phyloP scores from a whole-genome alignment of 2,797 vertebrate species.

The Tolypeutes matacus region DNA sequence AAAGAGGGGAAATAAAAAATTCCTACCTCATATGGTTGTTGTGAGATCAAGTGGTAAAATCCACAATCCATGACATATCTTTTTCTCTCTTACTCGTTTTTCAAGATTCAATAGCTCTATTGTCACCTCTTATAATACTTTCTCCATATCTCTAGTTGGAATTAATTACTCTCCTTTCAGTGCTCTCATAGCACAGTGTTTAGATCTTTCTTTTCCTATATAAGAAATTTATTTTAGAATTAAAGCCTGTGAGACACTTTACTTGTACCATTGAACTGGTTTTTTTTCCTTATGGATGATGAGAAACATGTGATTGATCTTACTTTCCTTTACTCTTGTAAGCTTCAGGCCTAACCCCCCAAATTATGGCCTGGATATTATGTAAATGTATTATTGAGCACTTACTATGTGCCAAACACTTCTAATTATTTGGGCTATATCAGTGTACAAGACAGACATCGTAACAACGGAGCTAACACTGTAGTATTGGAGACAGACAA shows the following conservation, averaged over 20 bases:
- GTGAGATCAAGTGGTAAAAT: background rate
- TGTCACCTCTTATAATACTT: background rate
- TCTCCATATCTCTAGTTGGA: background rate
- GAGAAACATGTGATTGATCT: background rate
- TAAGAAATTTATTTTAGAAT: background rate
- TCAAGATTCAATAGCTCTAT: background rate
- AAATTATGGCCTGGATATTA: background rate
- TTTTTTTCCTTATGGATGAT: background rate
- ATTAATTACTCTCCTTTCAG: background rate
- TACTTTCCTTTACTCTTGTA: background rate
- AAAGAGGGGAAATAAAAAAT: background rate
- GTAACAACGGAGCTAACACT: background rate
- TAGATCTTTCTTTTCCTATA: background rate
- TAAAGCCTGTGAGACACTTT: background rate
- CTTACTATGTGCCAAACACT: background rate
- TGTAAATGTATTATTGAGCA: background rate
- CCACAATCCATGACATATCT: background rate
- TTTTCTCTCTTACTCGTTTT: background rate
- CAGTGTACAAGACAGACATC: background rate
- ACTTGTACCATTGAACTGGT: background rate
- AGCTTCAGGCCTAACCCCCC: background rate
- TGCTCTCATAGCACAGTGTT: background rate
- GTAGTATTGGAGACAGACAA: background rate
- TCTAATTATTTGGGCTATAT: background rate
- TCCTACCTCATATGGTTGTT: background rate